phyloP scores from a whole-genome alignment of 92 coral and sea anemone species.

The Zoanthus solanderi region DNA sequence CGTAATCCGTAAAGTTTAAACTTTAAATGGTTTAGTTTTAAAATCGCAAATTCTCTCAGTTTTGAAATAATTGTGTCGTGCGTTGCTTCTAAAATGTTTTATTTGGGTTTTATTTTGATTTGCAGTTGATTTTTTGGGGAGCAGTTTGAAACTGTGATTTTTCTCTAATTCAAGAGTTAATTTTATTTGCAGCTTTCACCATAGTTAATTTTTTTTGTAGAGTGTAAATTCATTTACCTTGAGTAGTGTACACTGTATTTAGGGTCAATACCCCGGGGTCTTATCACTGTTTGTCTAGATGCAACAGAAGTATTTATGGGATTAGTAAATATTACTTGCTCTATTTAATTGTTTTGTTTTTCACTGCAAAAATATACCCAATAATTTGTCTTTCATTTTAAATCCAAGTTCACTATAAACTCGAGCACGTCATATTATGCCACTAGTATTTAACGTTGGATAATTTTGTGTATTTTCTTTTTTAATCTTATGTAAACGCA shows the following conservation, averaged over 20 bases:
- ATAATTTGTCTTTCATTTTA: slow-evolving; percentile 26
- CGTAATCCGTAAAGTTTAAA: not conserved
- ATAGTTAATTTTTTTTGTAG: not conserved
- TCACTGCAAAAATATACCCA: not conserved
- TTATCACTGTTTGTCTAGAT: slow-evolving; percentile 10
- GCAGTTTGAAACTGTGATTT: not conserved
- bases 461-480: slow-evolving; percentile 1
- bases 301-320: slow-evolving; percentile 23
- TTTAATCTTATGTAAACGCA: not conserved
- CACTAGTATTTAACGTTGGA: not conserved
- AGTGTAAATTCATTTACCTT: not conserved
- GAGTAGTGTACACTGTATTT: not conserved
- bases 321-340: slow-evolving; percentile 24
- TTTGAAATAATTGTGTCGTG: not conserved
- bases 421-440: slow-evolving; percentile 9
- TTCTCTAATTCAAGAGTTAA: not conserved
- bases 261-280: not conserved
- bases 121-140: not conserved
- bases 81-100: not conserved
- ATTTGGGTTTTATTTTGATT: not conserved
- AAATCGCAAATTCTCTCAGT: slow-evolving; percentile 8
- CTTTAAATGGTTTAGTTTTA: slow-evolving; percentile 21
- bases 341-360: slow-evolving; percentile 16
- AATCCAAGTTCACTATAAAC: not conserved
- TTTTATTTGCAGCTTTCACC: not conserved